Base-by-base conservation (phyloP, 1,140 invertebrate species). In the Leptonema lineaticorne region DNA sequence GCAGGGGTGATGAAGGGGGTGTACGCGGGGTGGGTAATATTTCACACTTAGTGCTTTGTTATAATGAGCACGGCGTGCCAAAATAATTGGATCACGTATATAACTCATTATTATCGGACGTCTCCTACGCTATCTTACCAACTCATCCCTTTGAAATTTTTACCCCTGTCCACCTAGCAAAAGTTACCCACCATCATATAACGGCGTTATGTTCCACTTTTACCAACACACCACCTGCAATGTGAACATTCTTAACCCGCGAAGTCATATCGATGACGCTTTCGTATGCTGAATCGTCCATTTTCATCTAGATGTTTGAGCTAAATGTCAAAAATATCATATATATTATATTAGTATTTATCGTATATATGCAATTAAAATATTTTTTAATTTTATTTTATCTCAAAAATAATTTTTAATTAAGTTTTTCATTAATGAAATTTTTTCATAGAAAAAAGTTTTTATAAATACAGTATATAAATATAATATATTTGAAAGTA, bases 71-170 rank as follows among this genome's bases (percentile, higher is more conserved):
- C 76, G 78, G 69, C 71, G 71, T 79, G 79, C 81, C 81, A 78
- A 82, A 82, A 82, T 82, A 82, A 82, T 82, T 82, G 81, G 81
- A 82, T 82, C 81, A 82, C 81, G 79, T 82, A 81, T 80, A 82
- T 82, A 82, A 82, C 76, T 82, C 81, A 82, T 82, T 82, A 82
- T 82, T 82, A 82, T 78, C 77, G 80, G 77, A 76, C 78, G 78
- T 80, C 80, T 81, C 78, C 79, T 80, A 78, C 76, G 75, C 59
- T 74, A 72, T 73, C 71, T 73, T 71, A 28, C 64, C 37, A 37
- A 33, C 56, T 56, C 56, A 24, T 24, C 9, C 50, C 24, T 7
- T 53, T 2, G 50, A 3, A 14, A 24, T 11, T 67, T 63, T 22
- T 18, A 53, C 46, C 33, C 64, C 63, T 60, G 16, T 41, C 37